Percentiles rank a stretch among this genome's conserved stretches.
These are phyloP conservation scores for Bedellia somnulentella DNA, from an alignment of 2,888 invertebrate species.

Conservation along the genomic window DNA sequence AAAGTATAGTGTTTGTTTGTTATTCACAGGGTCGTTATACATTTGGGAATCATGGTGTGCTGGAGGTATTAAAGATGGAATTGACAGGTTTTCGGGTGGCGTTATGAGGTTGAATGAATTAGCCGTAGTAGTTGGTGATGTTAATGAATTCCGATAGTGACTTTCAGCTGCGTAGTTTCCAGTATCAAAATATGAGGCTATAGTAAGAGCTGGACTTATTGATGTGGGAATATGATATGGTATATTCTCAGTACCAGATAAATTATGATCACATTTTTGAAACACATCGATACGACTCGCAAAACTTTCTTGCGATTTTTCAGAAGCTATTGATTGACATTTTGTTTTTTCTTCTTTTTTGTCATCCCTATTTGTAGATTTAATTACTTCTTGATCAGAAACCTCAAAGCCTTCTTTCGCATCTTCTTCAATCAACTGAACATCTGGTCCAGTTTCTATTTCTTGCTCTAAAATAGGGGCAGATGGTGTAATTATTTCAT, in stretches of 20 bases:
- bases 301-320: slow-evolving; percentile 1
- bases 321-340: slow-evolving; percentile 12
- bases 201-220: slow-evolving; percentile 23
- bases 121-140: too few species aligned
- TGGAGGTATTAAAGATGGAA: too few species aligned
- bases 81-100: too few species aligned
- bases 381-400: slow-evolving; percentile 38
- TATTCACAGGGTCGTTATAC: too few species aligned
- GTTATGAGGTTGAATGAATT: too few species aligned
- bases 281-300: slow-evolving; percentile 7
- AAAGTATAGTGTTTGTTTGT: too few species aligned
- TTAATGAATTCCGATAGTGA: slow-evolving; percentile 36
- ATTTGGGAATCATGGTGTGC: too few species aligned
- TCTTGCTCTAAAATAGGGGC: slow-evolving; percentile 37
- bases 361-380: slow-evolving; percentile 23
- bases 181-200: slow-evolving; percentile 49
- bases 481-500: slow-evolving; percentile 31
- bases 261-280: too few species aligned
- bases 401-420: slow-evolving; percentile 44
- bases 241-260: too few species aligned
- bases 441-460: slow-evolving; percentile 37
- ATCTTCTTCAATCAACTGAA: slow-evolving; percentile 44
- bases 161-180: slow-evolving; percentile 48
- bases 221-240: slow-evolving; percentile 16
- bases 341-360: not conserved